These are phyloP conservation scores for Heteromurus nitidus DNA, from an alignment of 2,888 invertebrate genomes.

Conservation along the genomic window DNA sequence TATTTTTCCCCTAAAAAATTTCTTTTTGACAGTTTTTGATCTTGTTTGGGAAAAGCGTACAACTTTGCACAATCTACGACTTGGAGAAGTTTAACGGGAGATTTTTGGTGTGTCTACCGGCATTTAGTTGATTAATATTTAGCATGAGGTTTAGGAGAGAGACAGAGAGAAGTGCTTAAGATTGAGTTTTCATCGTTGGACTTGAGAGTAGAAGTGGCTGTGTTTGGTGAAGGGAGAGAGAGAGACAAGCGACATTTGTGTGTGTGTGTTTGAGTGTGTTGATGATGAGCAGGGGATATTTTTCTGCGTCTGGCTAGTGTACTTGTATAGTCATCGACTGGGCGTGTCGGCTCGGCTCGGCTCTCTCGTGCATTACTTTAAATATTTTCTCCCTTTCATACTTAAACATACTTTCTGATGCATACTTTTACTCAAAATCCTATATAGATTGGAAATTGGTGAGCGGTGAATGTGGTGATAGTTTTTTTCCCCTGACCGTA, in stretches of 20 bases:
- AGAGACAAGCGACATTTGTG: slow-evolving; percentile 37
- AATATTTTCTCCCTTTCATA: slow-evolving; percentile 45
- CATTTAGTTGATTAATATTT: slow-evolving; percentile 38
- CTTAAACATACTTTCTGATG: slow-evolving; percentile 18
- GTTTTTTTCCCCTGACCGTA: no score
- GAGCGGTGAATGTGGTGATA: no score
- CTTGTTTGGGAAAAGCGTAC: background rate
- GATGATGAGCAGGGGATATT: slow-evolving; percentile 59
- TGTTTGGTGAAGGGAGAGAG: slow-evolving; percentile 35
- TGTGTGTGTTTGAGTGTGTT: slow-evolving; percentile 10
- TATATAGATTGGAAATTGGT: no score
- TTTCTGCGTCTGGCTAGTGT: slow-evolving; percentile 44
- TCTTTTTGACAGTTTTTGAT: background rate
- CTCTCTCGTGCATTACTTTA: slow-evolving; percentile 53
- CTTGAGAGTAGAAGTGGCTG: slow-evolving; percentile 28
- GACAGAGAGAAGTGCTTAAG: slow-evolving; percentile 19
- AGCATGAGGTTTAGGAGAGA: background rate
- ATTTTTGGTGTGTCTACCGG: slow-evolving; percentile 10
- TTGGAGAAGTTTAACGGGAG: slow-evolving; percentile 15
- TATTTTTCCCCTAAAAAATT: slow-evolving; percentile 15
- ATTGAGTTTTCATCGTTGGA: slow-evolving; percentile 1
- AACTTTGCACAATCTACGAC: background rate
- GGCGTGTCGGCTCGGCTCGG: slow-evolving; percentile 66
- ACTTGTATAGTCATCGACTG: slow-evolving; percentile 62
- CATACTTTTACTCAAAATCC: no score